Percentiles rank a stretch among this genome's conserved stretches.
Conservation (phyloP, 2,888 invertebrate species). For the Mystacides longicornis region DNA sequence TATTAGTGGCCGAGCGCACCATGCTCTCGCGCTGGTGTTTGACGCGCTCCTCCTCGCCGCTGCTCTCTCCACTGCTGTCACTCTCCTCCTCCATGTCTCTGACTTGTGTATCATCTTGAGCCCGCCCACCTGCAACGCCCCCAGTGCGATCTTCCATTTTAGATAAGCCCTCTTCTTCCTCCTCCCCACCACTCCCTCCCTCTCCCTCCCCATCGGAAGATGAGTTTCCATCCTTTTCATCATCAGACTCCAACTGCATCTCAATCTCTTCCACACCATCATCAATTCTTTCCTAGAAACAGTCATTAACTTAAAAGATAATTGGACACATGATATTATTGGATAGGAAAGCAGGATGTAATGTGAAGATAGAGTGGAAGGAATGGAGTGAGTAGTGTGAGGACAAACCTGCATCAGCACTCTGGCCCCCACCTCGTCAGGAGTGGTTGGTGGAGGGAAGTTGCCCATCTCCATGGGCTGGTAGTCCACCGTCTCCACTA, state of each 20-base stretch:
- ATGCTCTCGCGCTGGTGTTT: conserved; percentile 51
- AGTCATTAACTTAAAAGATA: neutral
- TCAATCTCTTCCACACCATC: conserved; percentile 74
- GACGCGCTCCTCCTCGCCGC: conserved; percentile 38
- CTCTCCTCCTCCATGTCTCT: conserved; percentile 93
- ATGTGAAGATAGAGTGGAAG: neutral
- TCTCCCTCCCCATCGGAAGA: conserved; percentile 36
- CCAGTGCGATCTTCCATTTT: conserved; percentile 58
- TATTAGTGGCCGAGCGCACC: conserved; percentile 38
- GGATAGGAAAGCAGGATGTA: too few species aligned
- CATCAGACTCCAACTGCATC: conserved; percentile 85
- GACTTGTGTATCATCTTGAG: conserved; percentile 47
- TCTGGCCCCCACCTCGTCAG: conserved; percentile 92
- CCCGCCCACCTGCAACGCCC: neutral
- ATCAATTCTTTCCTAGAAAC: conserved; percentile 58
- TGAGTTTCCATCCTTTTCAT: conserved; percentile 48
- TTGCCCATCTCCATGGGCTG: conserved; percentile 93
- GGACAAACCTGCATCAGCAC: conserved; percentile 69
- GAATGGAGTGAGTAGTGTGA: neutral
- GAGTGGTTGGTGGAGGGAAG: conserved; percentile 95
- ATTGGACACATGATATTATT: neutral
- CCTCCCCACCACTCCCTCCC: conserved; percentile 35
- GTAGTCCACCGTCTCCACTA: conserved; percentile 99
- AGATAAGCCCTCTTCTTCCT: conserved; percentile 49
- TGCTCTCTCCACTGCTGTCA: neutral